Conservation (phyloP, 2,797 vertebrate genomes). For the Alectoris magna region DNA sequence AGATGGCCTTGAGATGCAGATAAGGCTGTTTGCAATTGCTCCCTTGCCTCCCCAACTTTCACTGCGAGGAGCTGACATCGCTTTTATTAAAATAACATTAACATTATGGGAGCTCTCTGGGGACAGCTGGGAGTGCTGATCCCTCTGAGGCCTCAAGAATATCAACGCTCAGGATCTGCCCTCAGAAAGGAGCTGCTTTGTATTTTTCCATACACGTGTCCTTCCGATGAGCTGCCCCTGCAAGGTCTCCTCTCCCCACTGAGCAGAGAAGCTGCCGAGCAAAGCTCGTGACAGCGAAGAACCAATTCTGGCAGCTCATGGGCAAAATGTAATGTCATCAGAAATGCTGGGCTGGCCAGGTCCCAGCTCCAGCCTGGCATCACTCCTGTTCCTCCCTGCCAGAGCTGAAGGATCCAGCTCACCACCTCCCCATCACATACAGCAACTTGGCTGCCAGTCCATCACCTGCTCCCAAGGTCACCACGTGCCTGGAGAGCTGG, state of each 20-base stretch:
- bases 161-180: background rate
- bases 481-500: background rate
- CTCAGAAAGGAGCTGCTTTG: background rate
- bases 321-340: background rate
- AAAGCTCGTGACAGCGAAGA: background rate
- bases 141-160: background rate
- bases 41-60: background rate
- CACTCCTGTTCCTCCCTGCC: background rate
- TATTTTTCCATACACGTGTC: background rate
- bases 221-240: background rate
- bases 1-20: background rate
- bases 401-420: background rate
- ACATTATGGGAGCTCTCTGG: background rate
- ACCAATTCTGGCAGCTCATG: background rate
- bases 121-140: background rate
- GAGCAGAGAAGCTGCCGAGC: background rate
- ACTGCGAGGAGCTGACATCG: background rate
- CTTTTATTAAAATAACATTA: background rate
- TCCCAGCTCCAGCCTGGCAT: conserved; percentile 23
- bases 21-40: background rate
- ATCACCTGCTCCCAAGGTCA: conserved; percentile 34
- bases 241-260: background rate
- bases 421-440: background rate
- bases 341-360: background rate
- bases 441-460: background rate